Percentiles rank a stretch among this genome's conserved stretches.
Conservation (phyloP, 2,113 vertebrate species). For the Dermatemys mawii region DNA sequence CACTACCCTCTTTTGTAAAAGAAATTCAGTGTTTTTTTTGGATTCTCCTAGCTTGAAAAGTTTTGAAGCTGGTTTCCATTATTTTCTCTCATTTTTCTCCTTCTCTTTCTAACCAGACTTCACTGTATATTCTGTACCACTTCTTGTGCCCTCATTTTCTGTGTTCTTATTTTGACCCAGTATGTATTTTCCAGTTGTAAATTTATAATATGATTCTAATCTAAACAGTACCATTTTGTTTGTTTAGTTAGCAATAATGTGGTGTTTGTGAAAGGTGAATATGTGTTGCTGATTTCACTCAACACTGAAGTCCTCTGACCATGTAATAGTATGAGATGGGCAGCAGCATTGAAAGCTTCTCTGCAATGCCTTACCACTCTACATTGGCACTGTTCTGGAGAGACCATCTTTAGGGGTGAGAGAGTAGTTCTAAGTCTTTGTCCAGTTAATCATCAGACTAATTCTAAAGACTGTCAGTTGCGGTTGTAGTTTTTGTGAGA, state of each 20-base stretch:
- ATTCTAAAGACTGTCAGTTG: not conserved
- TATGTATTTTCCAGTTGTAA: not conserved
- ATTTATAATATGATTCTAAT: not conserved
- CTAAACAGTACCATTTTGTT: not conserved
- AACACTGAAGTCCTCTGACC: not conserved
- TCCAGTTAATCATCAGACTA: not conserved
- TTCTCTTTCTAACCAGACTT: not conserved
- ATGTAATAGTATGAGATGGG: not conserved
- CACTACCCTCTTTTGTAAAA: not conserved
- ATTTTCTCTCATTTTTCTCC: not conserved
- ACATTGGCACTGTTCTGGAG: not conserved
- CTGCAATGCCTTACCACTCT: not conserved
- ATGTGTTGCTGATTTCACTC: not conserved
- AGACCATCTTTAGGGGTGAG: not conserved
- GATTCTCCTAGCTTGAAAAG: not conserved
- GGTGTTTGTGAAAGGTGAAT: not conserved
- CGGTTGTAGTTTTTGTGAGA: not conserved
- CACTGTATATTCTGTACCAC: not conserved
- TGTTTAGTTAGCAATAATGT: not conserved
- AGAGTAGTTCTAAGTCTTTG: not conserved
- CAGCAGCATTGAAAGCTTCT: not conserved
- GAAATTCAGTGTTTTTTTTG: not conserved
- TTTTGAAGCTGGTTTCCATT: not conserved
- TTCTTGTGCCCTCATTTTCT: not conserved
- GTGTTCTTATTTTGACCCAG: not conserved